Evolutionary conservation across 2,797 vertebrate genomes (phyloP), one percentile per base, ranked within the genome.

Genomic region (Numenius phaeopus): DNA sequence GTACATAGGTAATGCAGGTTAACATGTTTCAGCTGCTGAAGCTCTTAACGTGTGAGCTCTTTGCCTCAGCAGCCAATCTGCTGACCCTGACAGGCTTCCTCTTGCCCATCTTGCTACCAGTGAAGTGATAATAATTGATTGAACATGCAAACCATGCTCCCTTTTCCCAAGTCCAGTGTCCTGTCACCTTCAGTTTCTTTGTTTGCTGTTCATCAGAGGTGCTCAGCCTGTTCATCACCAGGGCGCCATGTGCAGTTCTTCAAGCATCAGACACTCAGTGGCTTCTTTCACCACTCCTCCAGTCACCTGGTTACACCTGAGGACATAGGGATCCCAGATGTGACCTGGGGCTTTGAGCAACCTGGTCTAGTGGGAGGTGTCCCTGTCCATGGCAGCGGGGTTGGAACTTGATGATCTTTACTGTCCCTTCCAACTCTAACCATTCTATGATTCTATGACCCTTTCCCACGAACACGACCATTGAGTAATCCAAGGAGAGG

Each of bases 281-380:
- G 5, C 9, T 72, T 26, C 29, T 83, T 92, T 61, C 22, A 83
- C 15, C 21, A 42, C 18, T 83, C 37, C 17, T 72, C 14, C 52
- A 42, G 67, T 20, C 27, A 50, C 14, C 17, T 40, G 23, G 9
- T 6, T 32, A 73, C 24, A 65, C 6, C 5, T 67, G 8, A 52
- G 21, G n/a, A 67, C 7, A 11, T 5, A 11, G 4, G 3, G 5
- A 5, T 27, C 22, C 19, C 37, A 85, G 8, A 29, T 0, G 1
- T 22, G 15, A 47, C 23, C 13, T 37, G 4, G 14, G 39, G 30
- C 10, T 54, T 54, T 54, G 52, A 19, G 29, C 29, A 54, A 19
- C 29, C 10, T 30, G 10, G 17, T 19, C 29, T 54, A 30, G 29
- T 54, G 29, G 29, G 52, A 54, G 52, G 27, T 54, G 52, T 30